A percentile compares a stretch with the other conserved stretches of the same genome.
phyloP scores from a whole-genome alignment of 2,888 invertebrate genomes.

The Sicus ferrugineus region DNA sequence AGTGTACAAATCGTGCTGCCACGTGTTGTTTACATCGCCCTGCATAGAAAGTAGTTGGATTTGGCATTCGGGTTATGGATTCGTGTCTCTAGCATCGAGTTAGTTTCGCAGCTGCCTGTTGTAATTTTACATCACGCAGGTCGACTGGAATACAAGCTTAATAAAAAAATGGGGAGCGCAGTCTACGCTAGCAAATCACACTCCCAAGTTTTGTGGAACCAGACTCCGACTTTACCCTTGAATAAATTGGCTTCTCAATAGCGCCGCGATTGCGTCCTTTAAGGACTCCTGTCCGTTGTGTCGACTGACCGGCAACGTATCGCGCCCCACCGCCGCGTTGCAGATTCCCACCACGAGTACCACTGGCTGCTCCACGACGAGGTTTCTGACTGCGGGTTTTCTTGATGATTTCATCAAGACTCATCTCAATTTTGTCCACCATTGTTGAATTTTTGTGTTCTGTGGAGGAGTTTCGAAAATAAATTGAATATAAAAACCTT shows the following conservation, averaged over 20 bases:
- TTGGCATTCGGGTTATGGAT: conserved; percentile 24
- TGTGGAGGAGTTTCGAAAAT: neutral
- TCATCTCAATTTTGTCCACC: conserved; percentile 94
- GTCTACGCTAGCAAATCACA: conserved; percentile 13
- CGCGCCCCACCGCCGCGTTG: conserved; percentile 67
- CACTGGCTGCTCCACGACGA: conserved; percentile 69
- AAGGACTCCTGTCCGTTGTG: conserved; percentile 67
- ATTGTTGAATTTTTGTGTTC: neutral
- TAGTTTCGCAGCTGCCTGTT: neutral
- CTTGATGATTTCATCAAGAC: conserved; percentile 95
- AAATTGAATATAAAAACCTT: too few species aligned
- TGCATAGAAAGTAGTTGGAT: conserved; percentile 29
- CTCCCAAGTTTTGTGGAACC: neutral
- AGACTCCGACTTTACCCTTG: conserved; percentile 56
- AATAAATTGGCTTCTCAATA: conserved; percentile 66
- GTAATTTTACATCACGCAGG: neutral
- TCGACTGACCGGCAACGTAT: conserved; percentile 58
- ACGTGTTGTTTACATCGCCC: conserved; percentile 27
- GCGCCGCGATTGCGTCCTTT: conserved; percentile 77
- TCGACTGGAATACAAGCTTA: neutral
- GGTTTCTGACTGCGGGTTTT: conserved; percentile 71
- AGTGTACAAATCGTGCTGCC: conserved; percentile 24
- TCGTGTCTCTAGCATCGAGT: neutral
- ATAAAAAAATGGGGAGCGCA: neutral
- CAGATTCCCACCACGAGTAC: conserved; percentile 63